Conservation (phyloP, 2,797 vertebrate genomes). For the Tragopan temminckii region DNA sequence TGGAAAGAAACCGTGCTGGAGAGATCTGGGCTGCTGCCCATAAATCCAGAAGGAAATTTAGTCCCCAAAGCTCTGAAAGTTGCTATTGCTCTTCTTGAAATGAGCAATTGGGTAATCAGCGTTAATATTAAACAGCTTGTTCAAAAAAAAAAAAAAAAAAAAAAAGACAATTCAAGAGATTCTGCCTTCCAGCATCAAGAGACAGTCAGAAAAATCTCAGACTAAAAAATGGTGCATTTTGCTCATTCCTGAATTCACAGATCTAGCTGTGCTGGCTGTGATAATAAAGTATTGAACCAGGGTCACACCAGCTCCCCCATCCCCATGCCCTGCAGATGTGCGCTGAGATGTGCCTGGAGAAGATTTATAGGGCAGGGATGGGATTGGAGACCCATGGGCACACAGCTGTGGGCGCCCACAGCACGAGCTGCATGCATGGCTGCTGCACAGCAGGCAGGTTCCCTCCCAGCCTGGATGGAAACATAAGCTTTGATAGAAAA, state of each 20-base stretch:
- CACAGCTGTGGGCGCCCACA: accelerated
- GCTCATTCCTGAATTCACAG: neutral
- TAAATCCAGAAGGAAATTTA: conserved; percentile 58
- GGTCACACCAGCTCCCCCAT: neutral
- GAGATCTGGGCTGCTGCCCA: conserved; percentile 8
- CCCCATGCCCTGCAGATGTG: neutral
- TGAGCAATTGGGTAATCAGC: conserved; percentile 53
- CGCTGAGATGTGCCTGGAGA: neutral
- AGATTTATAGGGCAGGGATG: neutral
- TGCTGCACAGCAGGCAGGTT: accelerated
- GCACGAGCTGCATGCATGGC: neutral
- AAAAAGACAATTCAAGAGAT: neutral
- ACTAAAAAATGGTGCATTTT: neutral
- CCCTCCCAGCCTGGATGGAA: neutral
- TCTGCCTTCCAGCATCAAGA: conserved; percentile 31
- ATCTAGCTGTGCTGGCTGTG: neutral
- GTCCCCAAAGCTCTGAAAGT: conserved; percentile 49
- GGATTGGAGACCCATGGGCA: neutral
- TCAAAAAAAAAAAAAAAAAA: neutral
- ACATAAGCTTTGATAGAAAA: neutral
- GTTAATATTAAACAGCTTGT: conserved; percentile 65
- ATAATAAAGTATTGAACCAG: neutral
- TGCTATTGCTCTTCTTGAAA: conserved; percentile 38
- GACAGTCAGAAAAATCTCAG: conserved; percentile 27
- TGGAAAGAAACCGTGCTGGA: conserved; percentile 1